A percentile compares a stretch with the other conserved stretches of the same genome.
Conservation (phyloP, 2,113 vertebrate species). For the Caranx melampygus region DNA sequence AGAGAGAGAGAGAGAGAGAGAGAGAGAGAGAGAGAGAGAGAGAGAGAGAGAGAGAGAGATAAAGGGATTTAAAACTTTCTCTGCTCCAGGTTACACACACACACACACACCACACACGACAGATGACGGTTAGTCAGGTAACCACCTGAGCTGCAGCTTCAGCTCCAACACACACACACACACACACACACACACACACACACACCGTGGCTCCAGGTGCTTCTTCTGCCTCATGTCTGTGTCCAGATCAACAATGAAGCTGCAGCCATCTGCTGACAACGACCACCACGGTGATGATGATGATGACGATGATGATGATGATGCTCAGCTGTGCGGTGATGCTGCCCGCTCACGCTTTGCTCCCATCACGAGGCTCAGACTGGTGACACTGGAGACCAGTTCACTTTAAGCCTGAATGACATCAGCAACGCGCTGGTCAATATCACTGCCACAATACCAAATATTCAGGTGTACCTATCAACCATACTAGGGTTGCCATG, state of each 20-base stretch:
- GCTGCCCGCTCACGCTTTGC: background rate
- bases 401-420: no score
- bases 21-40: no score
- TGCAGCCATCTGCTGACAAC: slow-evolving; percentile 39
- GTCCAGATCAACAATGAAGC: background rate
- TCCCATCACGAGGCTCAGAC: background rate
- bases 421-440: no score
- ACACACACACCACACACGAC: background rate
- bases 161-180: background rate
- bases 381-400: background rate
- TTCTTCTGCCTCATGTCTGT: background rate
- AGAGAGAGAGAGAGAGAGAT: no score
- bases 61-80: slow-evolving; percentile 26
- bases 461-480: no score
- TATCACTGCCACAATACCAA: no score
- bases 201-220: slow-evolving; percentile 40
- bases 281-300: background rate
- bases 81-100: background rate
- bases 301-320: background rate
- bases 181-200: slow-evolving; percentile 5
- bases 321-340: background rate
- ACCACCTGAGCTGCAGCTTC: no score
- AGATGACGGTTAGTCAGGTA: no score
- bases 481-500: no score
- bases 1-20: no score